A percentile compares a stretch with the other conserved stretches of the same genome.
Evolutionary conservation across 2,888 invertebrate species (phyloP).

Genomic region (Criorhina ranunculi): DNA sequence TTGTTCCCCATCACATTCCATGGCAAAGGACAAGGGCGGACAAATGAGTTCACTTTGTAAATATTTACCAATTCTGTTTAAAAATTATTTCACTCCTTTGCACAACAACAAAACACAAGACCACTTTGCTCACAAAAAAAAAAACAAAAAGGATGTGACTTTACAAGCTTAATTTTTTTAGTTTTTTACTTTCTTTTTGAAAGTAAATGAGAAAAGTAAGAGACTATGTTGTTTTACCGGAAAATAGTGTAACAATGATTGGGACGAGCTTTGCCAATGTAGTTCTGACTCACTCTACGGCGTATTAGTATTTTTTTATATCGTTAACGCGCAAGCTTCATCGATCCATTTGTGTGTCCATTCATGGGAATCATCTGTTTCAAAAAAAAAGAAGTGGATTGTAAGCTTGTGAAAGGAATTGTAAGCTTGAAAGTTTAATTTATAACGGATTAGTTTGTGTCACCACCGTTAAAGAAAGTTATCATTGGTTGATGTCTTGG

Average conservation of each 20-base stretch:
- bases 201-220: constrained; percentile 19
- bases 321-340: constrained; percentile 64
- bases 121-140: constrained; percentile 26
- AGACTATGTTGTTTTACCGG: constrained; percentile 72
- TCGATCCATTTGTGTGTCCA: constrained; percentile 66
- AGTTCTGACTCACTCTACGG: constrained; percentile 73
- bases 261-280: constrained; percentile 46
- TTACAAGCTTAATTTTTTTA: not conserved
- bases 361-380: constrained; percentile 56
- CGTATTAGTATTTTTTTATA: constrained; percentile 68
- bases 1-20: constrained; percentile 13
- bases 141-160: no score
- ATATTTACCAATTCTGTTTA: constrained; percentile 20
- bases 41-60: not conserved
- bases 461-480: not conserved
- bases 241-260: constrained; percentile 66
- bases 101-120: not conserved
- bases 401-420: constrained; percentile 17
- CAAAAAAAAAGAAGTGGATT: constrained; percentile 52
- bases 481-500: not conserved
- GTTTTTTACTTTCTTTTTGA: constrained; percentile 25
- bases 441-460: not conserved
- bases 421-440: constrained; percentile 3
- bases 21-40: constrained; percentile 1
- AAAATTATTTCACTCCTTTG: not conserved